A percentile compares a stretch with the other conserved stretches of the same genome.
phyloP scores from a whole-genome alignment of 2,888 invertebrate genomes.

The Drosophila flavopinicola region DNA sequence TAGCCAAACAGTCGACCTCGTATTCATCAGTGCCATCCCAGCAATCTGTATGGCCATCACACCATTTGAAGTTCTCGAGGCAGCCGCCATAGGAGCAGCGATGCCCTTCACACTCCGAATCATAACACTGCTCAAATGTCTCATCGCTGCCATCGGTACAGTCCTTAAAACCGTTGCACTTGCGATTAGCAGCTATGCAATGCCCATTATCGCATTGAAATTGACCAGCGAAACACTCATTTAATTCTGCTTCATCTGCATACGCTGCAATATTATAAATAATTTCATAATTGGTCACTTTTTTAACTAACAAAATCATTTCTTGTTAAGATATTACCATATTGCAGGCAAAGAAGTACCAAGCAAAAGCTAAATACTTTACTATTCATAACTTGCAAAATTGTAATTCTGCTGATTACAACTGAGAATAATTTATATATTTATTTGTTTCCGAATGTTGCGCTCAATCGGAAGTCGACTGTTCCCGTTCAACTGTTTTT shows the following conservation, averaged over 20 bases:
- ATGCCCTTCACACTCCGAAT: background rate
- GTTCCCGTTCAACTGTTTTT: background rate
- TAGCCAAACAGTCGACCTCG: background rate
- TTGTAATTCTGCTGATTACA: background rate
- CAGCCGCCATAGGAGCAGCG: slow-evolving; percentile 42
- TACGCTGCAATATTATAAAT: background rate
- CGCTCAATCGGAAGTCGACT: slow-evolving; percentile 3
- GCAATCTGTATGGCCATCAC: slow-evolving; percentile 27
- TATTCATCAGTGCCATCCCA: slow-evolving; percentile 40
- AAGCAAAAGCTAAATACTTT: slow-evolving; percentile 6
- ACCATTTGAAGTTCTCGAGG: background rate
- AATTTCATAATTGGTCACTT: too few species aligned
- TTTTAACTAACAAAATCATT: background rate
- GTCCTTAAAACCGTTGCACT: slow-evolving; percentile 23
- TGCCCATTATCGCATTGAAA: slow-evolving; percentile 22
- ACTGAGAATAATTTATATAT: background rate
- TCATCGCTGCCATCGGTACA: slow-evolving; percentile 45
- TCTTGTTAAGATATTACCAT: slow-evolving; percentile 5
- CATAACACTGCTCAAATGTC: slow-evolving; percentile 18
- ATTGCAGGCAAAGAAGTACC: slow-evolving; percentile 3
- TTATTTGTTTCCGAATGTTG: background rate
- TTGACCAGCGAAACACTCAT: background rate
- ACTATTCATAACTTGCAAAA: background rate
- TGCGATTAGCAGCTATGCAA: slow-evolving; percentile 8
- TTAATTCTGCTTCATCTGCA: background rate